Percentiles rank a stretch among this genome's conserved stretches.
These are phyloP conservation scores for Felis catus DNA, from an alignment of 2,113 vertebrate species.

Conservation along the genomic window DNA sequence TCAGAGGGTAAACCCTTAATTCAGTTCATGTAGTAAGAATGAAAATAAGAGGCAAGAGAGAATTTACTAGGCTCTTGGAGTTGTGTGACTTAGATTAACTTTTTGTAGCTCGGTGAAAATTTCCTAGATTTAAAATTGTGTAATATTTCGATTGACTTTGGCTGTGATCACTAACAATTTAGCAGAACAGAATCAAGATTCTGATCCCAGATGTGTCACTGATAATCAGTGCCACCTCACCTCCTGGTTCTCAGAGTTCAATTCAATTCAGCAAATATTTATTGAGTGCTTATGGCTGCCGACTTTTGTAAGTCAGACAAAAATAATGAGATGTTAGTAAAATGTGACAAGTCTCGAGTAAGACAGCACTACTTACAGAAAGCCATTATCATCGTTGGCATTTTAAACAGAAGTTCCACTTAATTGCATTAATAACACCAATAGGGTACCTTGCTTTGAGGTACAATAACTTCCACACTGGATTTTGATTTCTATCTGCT, in stretches of 20 bases:
- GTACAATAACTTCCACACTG: constrained; percentile 48
- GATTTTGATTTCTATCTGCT: constrained; percentile 30
- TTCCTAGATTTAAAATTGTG: neutral
- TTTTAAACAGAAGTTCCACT: constrained; percentile 47
- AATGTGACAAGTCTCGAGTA: constrained; percentile 31
- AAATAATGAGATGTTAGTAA: constrained; percentile 72
- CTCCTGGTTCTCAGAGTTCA: constrained; percentile 61
- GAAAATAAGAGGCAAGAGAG: neutral
- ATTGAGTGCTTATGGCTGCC: constrained; percentile 66
- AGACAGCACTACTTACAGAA: neutral
- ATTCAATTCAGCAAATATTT: constrained; percentile 72
- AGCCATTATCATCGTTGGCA: neutral
- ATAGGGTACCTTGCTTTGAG: neutral
- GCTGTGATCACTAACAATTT: neutral
- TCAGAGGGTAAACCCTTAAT: neutral
- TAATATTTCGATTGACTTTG: neutral
- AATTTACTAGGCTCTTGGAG: neutral
- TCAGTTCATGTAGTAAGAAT: neutral
- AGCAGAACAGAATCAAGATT: constrained; percentile 39
- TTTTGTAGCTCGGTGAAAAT: neutral
- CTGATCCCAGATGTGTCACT: constrained; percentile 48
- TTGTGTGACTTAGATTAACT: neutral
- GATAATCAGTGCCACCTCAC: constrained; percentile 48
- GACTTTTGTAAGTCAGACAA: constrained; percentile 66
- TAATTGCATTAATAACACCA: constrained; percentile 29